Evolutionary conservation across 2,113 vertebrate genomes (phyloP).

Genomic region (Rhynchomys soricoides): DNA sequence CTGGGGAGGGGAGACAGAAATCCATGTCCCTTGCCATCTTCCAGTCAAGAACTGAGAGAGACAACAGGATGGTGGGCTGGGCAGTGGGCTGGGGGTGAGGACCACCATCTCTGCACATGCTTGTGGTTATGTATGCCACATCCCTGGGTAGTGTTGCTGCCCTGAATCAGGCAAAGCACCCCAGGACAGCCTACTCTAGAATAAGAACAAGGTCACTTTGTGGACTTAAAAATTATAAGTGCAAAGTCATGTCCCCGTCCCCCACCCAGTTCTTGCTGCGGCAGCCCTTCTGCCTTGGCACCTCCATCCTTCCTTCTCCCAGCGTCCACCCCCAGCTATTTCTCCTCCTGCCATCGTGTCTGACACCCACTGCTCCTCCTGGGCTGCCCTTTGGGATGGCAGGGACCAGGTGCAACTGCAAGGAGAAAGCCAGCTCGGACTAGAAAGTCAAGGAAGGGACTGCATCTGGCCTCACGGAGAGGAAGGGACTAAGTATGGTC

Average conservation of each 20-base stretch:
- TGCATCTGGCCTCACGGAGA: not conserved
- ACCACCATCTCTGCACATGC: rapidly evolving
- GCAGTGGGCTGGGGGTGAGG: not conserved
- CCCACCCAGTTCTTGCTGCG: not conserved
- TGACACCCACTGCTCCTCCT: not conserved
- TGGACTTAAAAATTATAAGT: not conserved
- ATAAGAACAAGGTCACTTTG: not conserved
- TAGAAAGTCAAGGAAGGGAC: too few relatives aligned
- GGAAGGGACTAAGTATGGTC: not conserved
- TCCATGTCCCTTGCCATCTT: not conserved
- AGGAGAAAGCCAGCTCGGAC: not conserved
- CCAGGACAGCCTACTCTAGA: not conserved
- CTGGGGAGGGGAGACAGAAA: not conserved
- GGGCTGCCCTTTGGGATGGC: not conserved
- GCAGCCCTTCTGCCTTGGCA: not conserved
- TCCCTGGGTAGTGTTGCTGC: not conserved
- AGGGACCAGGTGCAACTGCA: not conserved
- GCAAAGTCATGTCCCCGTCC: not conserved
- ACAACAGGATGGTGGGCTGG: not conserved
- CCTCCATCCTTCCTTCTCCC: not conserved
- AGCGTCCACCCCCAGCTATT: not conserved
- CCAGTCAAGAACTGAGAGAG: not conserved
- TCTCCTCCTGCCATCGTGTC: not conserved
- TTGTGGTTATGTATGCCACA: rapidly evolving
- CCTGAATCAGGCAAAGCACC: not conserved